Percentiles rank a stretch among this genome's conserved stretches.
phyloP scores from a whole-genome alignment of 2,113 vertebrate species.

The Eulemur macaco region DNA sequence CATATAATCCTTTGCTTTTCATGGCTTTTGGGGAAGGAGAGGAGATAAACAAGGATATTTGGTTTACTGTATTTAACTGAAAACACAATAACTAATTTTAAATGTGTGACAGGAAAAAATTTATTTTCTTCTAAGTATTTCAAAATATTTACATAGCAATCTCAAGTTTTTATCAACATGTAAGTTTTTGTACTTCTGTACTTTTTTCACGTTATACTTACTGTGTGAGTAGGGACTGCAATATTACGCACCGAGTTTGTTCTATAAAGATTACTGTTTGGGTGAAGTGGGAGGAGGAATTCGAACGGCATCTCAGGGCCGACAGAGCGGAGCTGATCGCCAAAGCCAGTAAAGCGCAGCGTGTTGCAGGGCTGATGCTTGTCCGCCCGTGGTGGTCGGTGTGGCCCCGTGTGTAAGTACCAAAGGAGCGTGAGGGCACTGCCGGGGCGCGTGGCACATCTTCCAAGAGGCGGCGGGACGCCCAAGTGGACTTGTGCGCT shows the following conservation, averaged over 20 bases:
- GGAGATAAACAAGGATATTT: not conserved
- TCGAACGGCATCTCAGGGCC: not conserved
- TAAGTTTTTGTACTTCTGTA: not conserved
- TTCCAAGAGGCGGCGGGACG: not conserved
- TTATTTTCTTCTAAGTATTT: not conserved
- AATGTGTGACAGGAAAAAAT: not conserved
- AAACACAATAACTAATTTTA: not conserved
- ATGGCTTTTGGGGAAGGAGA: not conserved
- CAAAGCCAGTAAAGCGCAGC: not conserved
- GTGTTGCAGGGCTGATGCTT: not conserved
- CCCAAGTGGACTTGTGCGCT: not conserved
- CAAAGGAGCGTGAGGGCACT: not conserved
- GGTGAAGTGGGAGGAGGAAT: not conserved
- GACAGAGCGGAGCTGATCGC: not conserved
- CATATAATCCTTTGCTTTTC: not conserved
- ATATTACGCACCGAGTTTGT: not conserved
- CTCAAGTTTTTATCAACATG: not conserved
- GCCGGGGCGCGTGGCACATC: not conserved
- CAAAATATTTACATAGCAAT: not conserved
- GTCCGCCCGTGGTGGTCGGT: not conserved
- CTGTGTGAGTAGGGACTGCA: not conserved
- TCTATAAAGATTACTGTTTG: not conserved
- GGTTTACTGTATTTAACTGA: not conserved
- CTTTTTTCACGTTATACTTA: not conserved
- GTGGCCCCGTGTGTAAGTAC: not conserved